A percentile compares a stretch with the other conserved stretches of the same genome.
phyloP scores from a whole-genome alignment of 2,888 invertebrate genomes.

The Lithosia quadra region DNA sequence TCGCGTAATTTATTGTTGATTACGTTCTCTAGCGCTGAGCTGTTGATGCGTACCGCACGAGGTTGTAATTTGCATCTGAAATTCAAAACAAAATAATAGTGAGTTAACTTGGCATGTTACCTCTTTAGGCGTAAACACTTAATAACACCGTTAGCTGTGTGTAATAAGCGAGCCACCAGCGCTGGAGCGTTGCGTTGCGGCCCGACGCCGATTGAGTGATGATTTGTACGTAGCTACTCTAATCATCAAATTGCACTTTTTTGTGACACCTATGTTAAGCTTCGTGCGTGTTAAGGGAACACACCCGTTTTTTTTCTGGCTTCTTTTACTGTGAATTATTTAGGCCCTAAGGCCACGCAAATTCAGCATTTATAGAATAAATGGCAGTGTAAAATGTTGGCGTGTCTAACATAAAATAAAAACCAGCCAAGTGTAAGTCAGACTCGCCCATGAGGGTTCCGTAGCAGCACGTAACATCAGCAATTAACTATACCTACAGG shows the following conservation, averaged over 20 bases:
- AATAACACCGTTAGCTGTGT: conserved; percentile 6
- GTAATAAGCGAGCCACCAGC: background rate
- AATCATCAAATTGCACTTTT: background rate
- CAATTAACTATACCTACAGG: too few species aligned
- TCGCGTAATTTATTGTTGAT: conserved; percentile 83
- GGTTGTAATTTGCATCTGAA: conserved; percentile 87
- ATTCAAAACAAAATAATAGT: conserved; percentile 36
- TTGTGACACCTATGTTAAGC: background rate
- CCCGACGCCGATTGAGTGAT: conserved; percentile 1
- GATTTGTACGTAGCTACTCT: too few species aligned
- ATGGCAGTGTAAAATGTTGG: too few species aligned
- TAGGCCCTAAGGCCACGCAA: too few species aligned
- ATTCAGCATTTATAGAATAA: too few species aligned
- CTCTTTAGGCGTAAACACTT: conserved; percentile 3
- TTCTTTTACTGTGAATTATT: too few species aligned
- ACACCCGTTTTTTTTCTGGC: background rate
- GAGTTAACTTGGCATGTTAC: background rate
- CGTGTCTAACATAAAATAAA: too few species aligned
- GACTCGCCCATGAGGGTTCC: too few species aligned
- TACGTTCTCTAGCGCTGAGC: conserved; percentile 84
- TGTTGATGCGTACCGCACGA: conserved; percentile 85
- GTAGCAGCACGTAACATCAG: too few species aligned
- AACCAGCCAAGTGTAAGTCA: too few species aligned
- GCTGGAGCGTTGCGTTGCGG: background rate
- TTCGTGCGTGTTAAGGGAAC: background rate